Evolutionary conservation across 2,113 vertebrate species (phyloP).

Genomic region (Campylorhamphus procurvoides): DNA sequence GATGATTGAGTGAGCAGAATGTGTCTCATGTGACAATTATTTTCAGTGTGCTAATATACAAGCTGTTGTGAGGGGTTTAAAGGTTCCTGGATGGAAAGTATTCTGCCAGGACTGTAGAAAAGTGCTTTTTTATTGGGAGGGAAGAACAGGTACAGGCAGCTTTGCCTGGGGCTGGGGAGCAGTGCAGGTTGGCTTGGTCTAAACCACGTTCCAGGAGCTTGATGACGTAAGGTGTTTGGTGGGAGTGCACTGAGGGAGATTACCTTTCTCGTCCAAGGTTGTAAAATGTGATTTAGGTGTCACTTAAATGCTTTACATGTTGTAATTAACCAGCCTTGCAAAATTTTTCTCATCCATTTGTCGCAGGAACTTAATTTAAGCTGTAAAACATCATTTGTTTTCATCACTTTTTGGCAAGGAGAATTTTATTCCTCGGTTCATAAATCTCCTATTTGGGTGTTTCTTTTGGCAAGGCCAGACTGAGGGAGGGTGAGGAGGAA

Average conservation of each 20-base stretch:
- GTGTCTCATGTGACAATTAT: background rate
- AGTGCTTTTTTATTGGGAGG: background rate
- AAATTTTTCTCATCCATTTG: constrained; percentile 5
- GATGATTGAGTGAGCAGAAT: background rate
- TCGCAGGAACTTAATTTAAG: background rate
- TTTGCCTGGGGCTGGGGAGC: background rate
- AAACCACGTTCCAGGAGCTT: background rate
- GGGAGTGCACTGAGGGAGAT: background rate
- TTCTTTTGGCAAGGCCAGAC: background rate
- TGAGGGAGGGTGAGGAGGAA: background rate
- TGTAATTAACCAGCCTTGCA: constrained; percentile 28
- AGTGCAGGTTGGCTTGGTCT: background rate
- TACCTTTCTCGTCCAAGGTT: background rate
- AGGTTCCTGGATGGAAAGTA: background rate
- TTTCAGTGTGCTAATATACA: background rate
- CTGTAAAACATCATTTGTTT: background rate
- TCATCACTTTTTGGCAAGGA: background rate
- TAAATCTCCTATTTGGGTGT: background rate
- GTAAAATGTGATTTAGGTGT: constrained; percentile 51
- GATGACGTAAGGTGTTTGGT: background rate
- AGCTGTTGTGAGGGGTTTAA: background rate
- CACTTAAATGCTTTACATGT: background rate
- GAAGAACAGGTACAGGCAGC: background rate
- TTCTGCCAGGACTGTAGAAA: background rate
- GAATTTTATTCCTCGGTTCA: background rate